phyloP scores from a whole-genome alignment of 2,797 vertebrate species.

The Sparidentex hasta region DNA sequence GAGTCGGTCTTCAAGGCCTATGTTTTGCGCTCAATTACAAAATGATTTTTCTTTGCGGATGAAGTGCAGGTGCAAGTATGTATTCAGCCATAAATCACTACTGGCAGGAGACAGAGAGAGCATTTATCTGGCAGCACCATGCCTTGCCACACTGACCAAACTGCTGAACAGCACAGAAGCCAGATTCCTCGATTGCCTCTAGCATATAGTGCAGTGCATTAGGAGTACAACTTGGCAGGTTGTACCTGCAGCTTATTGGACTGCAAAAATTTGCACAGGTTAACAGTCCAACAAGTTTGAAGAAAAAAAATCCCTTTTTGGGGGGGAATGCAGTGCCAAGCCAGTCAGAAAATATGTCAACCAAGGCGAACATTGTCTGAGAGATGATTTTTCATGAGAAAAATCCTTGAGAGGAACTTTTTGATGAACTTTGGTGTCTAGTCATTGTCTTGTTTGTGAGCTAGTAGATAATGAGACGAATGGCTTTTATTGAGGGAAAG shows the following conservation, averaged over 20 bases:
- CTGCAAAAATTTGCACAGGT: constrained; percentile 53
- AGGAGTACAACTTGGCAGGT: constrained; percentile 70
- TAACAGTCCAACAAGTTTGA: constrained; percentile 14
- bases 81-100: constrained; percentile 67
- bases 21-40: constrained; percentile 57
- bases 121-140: constrained; percentile 66
- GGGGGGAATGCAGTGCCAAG: constrained; percentile 10
- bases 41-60: constrained; percentile 70
- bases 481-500: constrained; percentile 77
- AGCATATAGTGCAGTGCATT: constrained; percentile 51
- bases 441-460: constrained; percentile 75
- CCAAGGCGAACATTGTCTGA: background rate
- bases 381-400: constrained; percentile 17
- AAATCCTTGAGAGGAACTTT: constrained; percentile 34
- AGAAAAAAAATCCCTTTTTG: constrained; percentile 14
- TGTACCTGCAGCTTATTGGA: constrained; percentile 44
- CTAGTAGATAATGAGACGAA: constrained; percentile 49
- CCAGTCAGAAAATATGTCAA: constrained; percentile 52
- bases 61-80: constrained; percentile 59
- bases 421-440: constrained; percentile 36
- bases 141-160: constrained; percentile 62
- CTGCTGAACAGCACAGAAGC: constrained; percentile 67
- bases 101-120: constrained; percentile 59
- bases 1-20: constrained; percentile 40
- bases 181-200: constrained; percentile 64